Percentiles rank a stretch among this genome's conserved stretches.
Conservation (phyloP, 2,113 vertebrate species). For the Psittacula cyanocephala region DNA sequence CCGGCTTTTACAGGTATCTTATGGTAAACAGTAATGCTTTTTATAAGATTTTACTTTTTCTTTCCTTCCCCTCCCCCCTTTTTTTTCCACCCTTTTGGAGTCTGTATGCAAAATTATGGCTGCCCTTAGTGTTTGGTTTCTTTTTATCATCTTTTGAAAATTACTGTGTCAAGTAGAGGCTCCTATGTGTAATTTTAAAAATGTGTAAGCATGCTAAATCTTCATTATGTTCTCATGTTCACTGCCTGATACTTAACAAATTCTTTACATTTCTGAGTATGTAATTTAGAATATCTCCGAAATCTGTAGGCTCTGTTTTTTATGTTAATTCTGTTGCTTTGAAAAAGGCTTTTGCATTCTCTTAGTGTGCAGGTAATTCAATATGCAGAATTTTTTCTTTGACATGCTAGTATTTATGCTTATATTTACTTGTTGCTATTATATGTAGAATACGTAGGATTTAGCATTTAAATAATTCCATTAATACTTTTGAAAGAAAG, state of each 20-base stretch:
- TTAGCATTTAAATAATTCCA: neutral
- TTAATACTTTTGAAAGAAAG: neutral
- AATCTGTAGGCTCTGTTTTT: neutral
- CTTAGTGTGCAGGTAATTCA: neutral
- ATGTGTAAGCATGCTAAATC: constrained; percentile 61
- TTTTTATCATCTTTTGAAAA: constrained; percentile 41
- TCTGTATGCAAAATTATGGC: constrained; percentile 57
- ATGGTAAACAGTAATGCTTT: constrained; percentile 55
- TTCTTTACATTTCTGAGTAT: neutral
- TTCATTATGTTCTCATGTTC: constrained; percentile 57
- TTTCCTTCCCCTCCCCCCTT: neutral
- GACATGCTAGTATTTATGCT: neutral
- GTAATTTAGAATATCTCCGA: neutral
- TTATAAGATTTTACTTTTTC: constrained; percentile 36
- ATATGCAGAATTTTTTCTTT: neutral
- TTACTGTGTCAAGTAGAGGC: constrained; percentile 27
- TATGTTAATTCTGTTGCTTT: neutral
- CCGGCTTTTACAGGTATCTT: constrained; percentile 68
- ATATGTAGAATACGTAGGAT: neutral
- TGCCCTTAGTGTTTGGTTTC: constrained; percentile 58
- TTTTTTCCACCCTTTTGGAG: neutral
- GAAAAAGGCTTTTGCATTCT: constrained; percentile 16
- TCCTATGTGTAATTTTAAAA: constrained; percentile 24
- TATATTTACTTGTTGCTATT: neutral
- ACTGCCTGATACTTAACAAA: constrained; percentile 27